Evolutionary conservation across 2,888 invertebrate species (phyloP), one percentile per base, ranked within the genome.

Genomic region (Torymus tubicola): DNA sequence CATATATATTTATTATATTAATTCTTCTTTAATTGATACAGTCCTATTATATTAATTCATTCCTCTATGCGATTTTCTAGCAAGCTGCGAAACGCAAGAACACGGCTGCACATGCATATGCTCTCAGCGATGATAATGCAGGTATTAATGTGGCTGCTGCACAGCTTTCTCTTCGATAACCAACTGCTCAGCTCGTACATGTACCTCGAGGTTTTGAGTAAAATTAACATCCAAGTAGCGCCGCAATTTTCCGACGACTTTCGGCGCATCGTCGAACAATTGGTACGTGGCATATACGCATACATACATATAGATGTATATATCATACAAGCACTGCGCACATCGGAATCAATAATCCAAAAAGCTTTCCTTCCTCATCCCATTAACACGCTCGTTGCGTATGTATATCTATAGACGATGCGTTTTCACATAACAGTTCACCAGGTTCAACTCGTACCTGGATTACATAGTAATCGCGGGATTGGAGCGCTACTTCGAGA

Each of bases 81-180:
- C 50, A 78, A 78, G 65, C 24, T 78, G 18, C 64, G 67, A 57
- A 78, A 78, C n/a, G 65, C 70, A 2, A 18, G 71, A 13, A 71
- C 70, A 2, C 18, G 78, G 21, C n/a, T 78, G 60, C 78, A 78
- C 63, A 78, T 72, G 71, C 55, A 78, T 58, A 65, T 64, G 64
- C 57, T 78, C 0, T 3, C 24, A 0, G 57, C 71, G 0, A n/a
- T 57, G 63, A 58, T 65, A 0, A 16, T 78, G 52, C 78, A 72
- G 21, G 58, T 58, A 0, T 18, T 71, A 2, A 58, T 72, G 60
- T 71, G 70, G 78, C 14, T 78, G n/a, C 52, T 67, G 12, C 71
- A 71, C 52, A 78, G 71, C 10, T 8, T 71, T 13, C 50, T 78
- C 0, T 78, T 78, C 18, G 76, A 76, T 16, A 42, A n/a, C 11